These are phyloP conservation scores for Metallyticus violacea DNA, from an alignment of 2,888 invertebrate species.

Conservation along the genomic window DNA sequence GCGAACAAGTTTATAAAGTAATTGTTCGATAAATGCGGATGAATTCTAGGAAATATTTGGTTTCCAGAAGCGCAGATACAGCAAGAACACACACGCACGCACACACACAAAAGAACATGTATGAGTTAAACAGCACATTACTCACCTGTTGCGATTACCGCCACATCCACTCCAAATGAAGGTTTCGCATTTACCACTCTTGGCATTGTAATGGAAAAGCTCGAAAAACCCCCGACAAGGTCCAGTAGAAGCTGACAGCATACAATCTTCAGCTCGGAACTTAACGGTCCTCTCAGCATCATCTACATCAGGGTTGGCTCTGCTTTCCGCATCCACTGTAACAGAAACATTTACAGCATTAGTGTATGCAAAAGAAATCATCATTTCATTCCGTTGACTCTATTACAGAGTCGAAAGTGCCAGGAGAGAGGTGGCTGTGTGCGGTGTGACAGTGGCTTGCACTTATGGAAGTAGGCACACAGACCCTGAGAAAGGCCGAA, in stretches of 20 bases:
- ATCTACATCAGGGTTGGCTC: constrained; percentile 18
- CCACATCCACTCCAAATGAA: constrained; percentile 47
- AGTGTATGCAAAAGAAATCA: too few species aligned
- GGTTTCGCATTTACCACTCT: constrained; percentile 41
- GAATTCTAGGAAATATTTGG: not conserved
- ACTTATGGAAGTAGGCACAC: too few species aligned
- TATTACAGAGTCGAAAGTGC: too few species aligned
- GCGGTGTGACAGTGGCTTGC: too few species aligned
- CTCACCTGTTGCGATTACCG: constrained; percentile 41
- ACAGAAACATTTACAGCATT: too few species aligned
- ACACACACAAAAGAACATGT: too few species aligned
- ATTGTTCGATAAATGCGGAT: not conserved
- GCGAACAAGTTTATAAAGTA: not conserved
- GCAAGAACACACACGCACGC: too few species aligned
- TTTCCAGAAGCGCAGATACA: not conserved
- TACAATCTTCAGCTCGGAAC: constrained; percentile 33
- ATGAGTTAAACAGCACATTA: not conserved
- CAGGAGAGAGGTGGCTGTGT: too few species aligned
- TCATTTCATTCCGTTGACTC: too few species aligned
- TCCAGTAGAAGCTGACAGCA: constrained; percentile 34
- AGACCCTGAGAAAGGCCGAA: too few species aligned
- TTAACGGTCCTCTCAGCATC: constrained; percentile 6
- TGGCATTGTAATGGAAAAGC: constrained; percentile 43
- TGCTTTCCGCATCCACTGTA: constrained; percentile 20
- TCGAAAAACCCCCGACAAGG: constrained; percentile 40